These are phyloP conservation scores for Coracopsis vasa DNA, from an alignment of 2,113 vertebrate species.

Conservation along the genomic window DNA sequence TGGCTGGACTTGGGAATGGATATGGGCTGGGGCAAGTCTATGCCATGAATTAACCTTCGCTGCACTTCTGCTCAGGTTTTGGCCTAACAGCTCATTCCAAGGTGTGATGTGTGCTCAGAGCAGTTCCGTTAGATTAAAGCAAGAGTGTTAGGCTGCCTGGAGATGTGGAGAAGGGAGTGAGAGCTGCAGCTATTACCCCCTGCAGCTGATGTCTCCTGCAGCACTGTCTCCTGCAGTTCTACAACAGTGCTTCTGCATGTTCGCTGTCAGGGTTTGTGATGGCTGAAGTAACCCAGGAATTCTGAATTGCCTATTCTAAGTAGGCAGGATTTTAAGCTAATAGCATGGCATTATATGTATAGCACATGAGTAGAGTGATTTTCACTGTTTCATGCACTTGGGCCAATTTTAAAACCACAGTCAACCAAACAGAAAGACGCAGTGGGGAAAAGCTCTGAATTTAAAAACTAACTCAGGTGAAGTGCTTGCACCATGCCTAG, in stretches of 20 bases:
- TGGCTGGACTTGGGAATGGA: not conserved
- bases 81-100: not conserved
- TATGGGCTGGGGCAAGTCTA: not conserved
- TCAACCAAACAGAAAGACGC: not conserved
- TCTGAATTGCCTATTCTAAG: not conserved
- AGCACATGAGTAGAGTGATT: not conserved
- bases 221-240: accelerated
- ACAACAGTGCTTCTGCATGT: not conserved
- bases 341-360: not conserved
- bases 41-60: accelerated
- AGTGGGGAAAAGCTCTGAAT: not conserved
- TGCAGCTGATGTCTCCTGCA: not conserved
- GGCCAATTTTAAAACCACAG: not conserved
- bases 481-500: not conserved
- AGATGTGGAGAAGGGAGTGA: not conserved
- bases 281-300: not conserved
- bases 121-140: accelerated
- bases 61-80: not conserved
- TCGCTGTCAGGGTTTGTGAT: not conserved
- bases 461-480: not conserved
- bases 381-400: not conserved
- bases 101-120: accelerated
- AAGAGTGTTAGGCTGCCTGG: too few species aligned
- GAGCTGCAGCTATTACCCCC: not conserved
- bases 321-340: not conserved